Evolutionary conservation across 2,797 vertebrate species (phyloP).

Genomic region (Phataginus tricuspis): DNA sequence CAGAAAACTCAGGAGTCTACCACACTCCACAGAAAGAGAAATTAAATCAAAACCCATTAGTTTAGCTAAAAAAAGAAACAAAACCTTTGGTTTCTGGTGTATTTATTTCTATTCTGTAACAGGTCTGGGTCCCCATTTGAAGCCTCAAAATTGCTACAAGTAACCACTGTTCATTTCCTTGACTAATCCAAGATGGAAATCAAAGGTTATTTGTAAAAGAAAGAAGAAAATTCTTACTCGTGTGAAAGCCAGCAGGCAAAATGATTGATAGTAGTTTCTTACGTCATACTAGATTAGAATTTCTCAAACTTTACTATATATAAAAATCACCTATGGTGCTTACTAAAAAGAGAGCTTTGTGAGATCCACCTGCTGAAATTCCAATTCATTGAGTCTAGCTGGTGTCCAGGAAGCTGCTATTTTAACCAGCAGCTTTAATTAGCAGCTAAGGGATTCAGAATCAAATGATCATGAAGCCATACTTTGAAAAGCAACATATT

Average conservation of each 20-base stretch:
- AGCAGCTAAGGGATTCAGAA: not conserved
- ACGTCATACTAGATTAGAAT: not conserved
- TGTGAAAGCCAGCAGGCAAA: not conserved
- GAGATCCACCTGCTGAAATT: not conserved
- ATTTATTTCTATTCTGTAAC: not conserved
- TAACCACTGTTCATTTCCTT: conserved; percentile 27
- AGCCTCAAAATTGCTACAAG: conserved; percentile 7
- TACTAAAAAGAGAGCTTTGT: not conserved
- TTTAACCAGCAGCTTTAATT: conserved; percentile 13
- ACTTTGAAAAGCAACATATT: conserved; percentile 9
- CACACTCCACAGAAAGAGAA: not conserved
- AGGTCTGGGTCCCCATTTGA: not conserved
- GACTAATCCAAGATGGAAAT: not conserved
- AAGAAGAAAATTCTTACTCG: conserved; percentile 2
- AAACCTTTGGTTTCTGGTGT: not conserved
- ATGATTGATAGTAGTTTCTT: conserved; percentile 26
- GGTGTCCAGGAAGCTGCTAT: not conserved
- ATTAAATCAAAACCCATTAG: not conserved
- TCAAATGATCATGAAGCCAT: not conserved
- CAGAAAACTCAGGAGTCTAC: not conserved
- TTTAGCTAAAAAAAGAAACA: not conserved
- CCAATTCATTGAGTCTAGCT: conserved; percentile 8
- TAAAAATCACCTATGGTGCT: conserved; percentile 8
- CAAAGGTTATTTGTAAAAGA: conserved; percentile 44
- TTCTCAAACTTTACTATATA: conserved; percentile 12